Base-by-base conservation (phyloP, 2,888 invertebrate species). In the Dasysyrphus tricinctus region DNA sequence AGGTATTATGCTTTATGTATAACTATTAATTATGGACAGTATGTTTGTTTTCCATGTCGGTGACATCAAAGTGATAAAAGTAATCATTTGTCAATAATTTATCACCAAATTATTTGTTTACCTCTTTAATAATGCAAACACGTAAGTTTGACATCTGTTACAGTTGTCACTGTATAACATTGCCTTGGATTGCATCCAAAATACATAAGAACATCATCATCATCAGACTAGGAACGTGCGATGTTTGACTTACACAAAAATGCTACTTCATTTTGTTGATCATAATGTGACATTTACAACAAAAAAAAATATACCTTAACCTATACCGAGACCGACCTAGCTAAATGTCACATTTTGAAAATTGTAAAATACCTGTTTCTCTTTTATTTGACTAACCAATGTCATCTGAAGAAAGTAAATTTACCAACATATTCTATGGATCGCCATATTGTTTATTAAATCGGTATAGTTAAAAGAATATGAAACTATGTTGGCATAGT, bases 381-480 rank as follows among this genome's bases (percentile, higher is more conserved):
- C 3, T 12, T 32, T 56, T 34, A 56, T 54, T 32, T 32, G 14
- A 32, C 32, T 29, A 32, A 56, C 14, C 32, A 56, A 56, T 14
- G 32, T 32, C 29, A 32, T 32, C 32, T 56, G 14, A 32, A 32
- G 56, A 32, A 32, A 56, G 56, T 32, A 56, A 56, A 56, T 56
- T 56, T 56, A 32, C n/a, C 14, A 32, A 14, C 14, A 42, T 14
- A 42, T n/a, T n/a, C 34, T 6, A 12, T 5, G 3, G 16, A 16
- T 16, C 44, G 57, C 34, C 37, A 57, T 57, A n/a, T 57, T 24
- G 24, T 24, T 57, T 34, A 12, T 37, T 16, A 57, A 34, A 11
- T 57, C 57, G 57, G 57, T 34, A 16, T 37, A 37, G 57, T 57
- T 57, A 16, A 57, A 57, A 57, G 57, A 57, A 16, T 11, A 49